These are phyloP conservation scores for Nephrotoma appendiculata DNA, from an alignment of 2,888 invertebrate species.

Conservation along the genomic window DNA sequence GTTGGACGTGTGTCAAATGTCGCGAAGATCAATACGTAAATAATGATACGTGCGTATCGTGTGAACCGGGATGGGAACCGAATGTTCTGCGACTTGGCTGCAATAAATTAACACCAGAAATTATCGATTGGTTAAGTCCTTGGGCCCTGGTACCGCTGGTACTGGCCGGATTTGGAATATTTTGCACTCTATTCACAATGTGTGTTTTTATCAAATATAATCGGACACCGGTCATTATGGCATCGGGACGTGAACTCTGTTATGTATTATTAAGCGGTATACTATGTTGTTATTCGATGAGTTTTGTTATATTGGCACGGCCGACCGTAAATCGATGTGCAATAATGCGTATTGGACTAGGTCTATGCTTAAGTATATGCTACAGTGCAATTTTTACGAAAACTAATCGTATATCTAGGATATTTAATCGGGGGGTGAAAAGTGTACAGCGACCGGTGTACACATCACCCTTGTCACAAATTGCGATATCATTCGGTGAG, in stretches of 20 bases:
- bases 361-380: constrained; percentile 55
- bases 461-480: constrained; percentile 61
- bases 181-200: constrained; percentile 44
- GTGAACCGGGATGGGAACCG: constrained; percentile 39
- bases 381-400: constrained; percentile 64
- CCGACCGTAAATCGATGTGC: constrained; percentile 52
- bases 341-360: constrained; percentile 48
- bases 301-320: constrained; percentile 52
- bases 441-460: constrained; percentile 57
- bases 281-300: constrained; percentile 52
- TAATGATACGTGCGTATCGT: constrained; percentile 43
- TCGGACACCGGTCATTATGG: constrained; percentile 59
- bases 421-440: constrained; percentile 55
- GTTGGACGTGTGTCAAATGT: constrained; percentile 56
- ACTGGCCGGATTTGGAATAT: constrained; percentile 45
- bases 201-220: constrained; percentile 44
- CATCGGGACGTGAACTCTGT: constrained; percentile 62
- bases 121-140: constrained; percentile 45
- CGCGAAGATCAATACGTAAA: constrained; percentile 43
- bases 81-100: constrained; percentile 37
- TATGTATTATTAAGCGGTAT: constrained; percentile 60
- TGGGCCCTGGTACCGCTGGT: constrained; percentile 51
- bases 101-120: constrained; percentile 39
- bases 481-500: constrained; percentile 50
- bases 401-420: constrained; percentile 57